Conservation (phyloP, 2,113 vertebrate genomes). For the Triplophysa rosa region DNA sequence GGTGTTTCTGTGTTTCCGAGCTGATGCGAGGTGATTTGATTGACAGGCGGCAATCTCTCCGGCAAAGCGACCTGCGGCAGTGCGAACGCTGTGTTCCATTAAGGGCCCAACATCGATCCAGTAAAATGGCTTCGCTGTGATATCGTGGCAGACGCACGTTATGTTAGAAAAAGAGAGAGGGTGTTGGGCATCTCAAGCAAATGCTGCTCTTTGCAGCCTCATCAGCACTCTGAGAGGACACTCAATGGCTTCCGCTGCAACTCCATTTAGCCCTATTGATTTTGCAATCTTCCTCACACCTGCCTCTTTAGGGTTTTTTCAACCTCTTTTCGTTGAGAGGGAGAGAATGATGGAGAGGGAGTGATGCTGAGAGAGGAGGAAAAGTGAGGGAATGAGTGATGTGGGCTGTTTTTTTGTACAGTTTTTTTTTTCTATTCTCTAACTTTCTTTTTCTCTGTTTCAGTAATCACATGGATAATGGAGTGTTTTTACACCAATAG, state of each 20-base stretch:
- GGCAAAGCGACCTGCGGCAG: background rate
- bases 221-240: slow-evolving; percentile 72
- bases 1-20: background rate
- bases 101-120: slow-evolving; percentile 36
- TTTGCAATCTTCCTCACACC: slow-evolving; percentile 69
- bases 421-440: slow-evolving; percentile 58
- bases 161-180: slow-evolving; percentile 14
- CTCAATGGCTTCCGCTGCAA: slow-evolving; percentile 70
- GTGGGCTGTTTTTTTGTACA: slow-evolving; percentile 36
- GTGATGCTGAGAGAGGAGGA: slow-evolving; percentile 16
- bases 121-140: slow-evolving; percentile 34
- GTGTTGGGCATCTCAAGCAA: slow-evolving; percentile 44
- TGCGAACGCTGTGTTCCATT: slow-evolving; percentile 28
- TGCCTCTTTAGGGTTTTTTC: slow-evolving; percentile 31
- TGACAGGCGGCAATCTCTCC: background rate
- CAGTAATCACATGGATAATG: slow-evolving; percentile 49
- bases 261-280: slow-evolving; percentile 80
- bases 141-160: slow-evolving; percentile 40
- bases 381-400: slow-evolving; percentile 22
- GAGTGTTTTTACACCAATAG: slow-evolving; percentile 54
- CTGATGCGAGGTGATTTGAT: slow-evolving; percentile 7
- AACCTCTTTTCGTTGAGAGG: slow-evolving; percentile 49
- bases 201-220: slow-evolving; percentile 63
- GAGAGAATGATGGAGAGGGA: slow-evolving; percentile 51
- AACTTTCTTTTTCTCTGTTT: slow-evolving; percentile 29